Conservation (phyloP, 2,797 vertebrate genomes). For the Dipus sagitta region DNA sequence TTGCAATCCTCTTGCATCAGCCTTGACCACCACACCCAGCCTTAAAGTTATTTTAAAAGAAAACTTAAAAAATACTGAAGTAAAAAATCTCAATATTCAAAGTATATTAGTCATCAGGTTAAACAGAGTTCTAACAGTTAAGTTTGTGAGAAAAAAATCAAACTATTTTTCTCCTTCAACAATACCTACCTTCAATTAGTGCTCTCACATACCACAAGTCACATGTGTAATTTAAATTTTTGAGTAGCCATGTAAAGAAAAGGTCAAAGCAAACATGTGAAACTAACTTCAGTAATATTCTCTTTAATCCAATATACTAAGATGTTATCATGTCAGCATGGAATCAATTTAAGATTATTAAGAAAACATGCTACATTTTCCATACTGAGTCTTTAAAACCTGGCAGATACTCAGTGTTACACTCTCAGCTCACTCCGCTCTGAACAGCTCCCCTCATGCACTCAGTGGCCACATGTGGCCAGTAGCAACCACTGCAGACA, state of each 20-base stretch:
- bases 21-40: too few species aligned
- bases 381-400: not conserved
- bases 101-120: not conserved
- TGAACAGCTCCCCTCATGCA: not conserved
- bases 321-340: not conserved
- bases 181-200: not conserved
- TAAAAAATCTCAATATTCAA: not conserved
- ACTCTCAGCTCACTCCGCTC: not conserved
- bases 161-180: not conserved
- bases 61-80: not conserved
- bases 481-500: too few species aligned
- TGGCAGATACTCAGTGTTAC: not conserved
- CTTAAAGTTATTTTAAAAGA: not conserved
- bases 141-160: conserved; percentile 1
- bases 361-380: not conserved
- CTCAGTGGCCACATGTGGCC: not conserved
- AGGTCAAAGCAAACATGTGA: not conserved
- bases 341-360: not conserved
- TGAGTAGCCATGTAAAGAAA: not conserved
- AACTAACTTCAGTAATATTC: not conserved
- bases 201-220: not conserved
- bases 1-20: too few species aligned
- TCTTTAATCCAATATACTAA: conserved; percentile 5
- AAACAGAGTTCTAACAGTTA: conserved; percentile 21
- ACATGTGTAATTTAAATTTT: not conserved